Evolutionary conservation across 2,797 vertebrate species (phyloP), one percentile per base, ranked within the genome.

Genomic region (Helicolenus hilgendorfi): DNA sequence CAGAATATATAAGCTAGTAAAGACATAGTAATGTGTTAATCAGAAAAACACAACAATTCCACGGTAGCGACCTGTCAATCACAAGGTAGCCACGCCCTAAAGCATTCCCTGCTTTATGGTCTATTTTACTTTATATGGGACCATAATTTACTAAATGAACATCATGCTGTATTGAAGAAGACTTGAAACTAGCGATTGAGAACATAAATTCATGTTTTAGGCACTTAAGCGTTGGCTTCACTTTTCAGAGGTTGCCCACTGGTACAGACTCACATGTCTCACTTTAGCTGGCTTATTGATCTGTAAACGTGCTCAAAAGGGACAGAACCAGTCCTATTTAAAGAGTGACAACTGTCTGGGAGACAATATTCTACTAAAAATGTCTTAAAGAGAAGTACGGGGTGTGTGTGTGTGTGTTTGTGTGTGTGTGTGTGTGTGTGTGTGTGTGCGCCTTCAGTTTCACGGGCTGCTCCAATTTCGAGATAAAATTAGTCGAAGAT

Each of bases 311-410:
- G 26, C 56, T 62, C 76, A 65, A 73, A 13, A 59, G 36, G 59
- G 22, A 55, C 13, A 53, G 24, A 82, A 82, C 13, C 49, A 49
- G 59, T 49, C 65, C 33, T 77, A 53, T 72, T 68, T n/a, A 77
- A 72, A 68, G 72, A 81, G 38, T 72, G 60, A 24, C 7, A 49
- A 77, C 8, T 77, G 45, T 74, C 56, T 29, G 20, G 55, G 62
- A 72, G 33, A 81, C 24, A 67, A 82, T 15, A 74, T 79, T 83
- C 6, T 22, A 35, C 60, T 79, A 67, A 75, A 74, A 79, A 85
- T 45, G n/a, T 77, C 55, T 68, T 26, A 3, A 72, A 62, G 24
- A 77, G 53, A 55, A 56, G 15, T 11, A 31, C 3, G 0, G 4
- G 38, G 11, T 58, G 55, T 26, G 56, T 33, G 29, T 27, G 14